These are phyloP conservation scores for Altica lythri DNA, from an alignment of 2,888 invertebrate genomes.

Conservation along the genomic window DNA sequence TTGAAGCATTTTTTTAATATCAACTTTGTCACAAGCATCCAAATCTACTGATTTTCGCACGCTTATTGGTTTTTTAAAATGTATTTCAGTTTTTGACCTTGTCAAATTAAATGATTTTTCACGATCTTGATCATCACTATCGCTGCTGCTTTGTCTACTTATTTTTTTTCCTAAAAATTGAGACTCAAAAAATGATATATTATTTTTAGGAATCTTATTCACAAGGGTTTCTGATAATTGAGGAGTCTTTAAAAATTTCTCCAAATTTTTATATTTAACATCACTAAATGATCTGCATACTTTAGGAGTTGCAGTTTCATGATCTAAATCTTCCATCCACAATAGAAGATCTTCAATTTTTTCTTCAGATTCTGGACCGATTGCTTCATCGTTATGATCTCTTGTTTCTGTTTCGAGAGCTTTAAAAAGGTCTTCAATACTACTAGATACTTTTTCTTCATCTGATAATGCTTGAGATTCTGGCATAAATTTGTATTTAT, in stretches of 20 bases:
- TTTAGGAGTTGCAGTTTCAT: conserved; percentile 50
- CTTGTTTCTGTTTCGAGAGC: conserved; percentile 53
- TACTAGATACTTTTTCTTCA: conserved; percentile 49
- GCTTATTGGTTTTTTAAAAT: conserved; percentile 42
- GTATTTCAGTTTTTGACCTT: conserved; percentile 53
- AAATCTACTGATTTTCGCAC: conserved; percentile 53
- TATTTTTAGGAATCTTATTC: conserved; percentile 53
- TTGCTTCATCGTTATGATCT: conserved; percentile 28
- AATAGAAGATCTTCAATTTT: conserved; percentile 55
- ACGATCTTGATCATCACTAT: conserved; percentile 36
- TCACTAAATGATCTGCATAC: conserved; percentile 51
- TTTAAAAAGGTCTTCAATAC: conserved; percentile 56
- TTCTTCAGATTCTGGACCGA: conserved; percentile 44
- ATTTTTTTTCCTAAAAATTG: conserved; percentile 50
- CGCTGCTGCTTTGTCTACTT: conserved; percentile 35
- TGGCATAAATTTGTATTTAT: conserved; percentile 38
- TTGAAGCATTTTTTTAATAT: conserved; percentile 54
- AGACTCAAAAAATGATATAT: conserved; percentile 54
- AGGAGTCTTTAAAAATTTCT: conserved; percentile 50
- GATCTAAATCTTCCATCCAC: conserved; percentile 56
- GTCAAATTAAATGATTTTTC: conserved; percentile 43
- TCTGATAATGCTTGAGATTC: conserved; percentile 35
- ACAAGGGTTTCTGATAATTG: conserved; percentile 48
- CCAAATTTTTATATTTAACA: conserved; percentile 55
- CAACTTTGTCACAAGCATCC: conserved; percentile 53